These are phyloP conservation scores for Charaxes varanes DNA, from an alignment of 1,140 invertebrate genomes.

Conservation along the genomic window DNA sequence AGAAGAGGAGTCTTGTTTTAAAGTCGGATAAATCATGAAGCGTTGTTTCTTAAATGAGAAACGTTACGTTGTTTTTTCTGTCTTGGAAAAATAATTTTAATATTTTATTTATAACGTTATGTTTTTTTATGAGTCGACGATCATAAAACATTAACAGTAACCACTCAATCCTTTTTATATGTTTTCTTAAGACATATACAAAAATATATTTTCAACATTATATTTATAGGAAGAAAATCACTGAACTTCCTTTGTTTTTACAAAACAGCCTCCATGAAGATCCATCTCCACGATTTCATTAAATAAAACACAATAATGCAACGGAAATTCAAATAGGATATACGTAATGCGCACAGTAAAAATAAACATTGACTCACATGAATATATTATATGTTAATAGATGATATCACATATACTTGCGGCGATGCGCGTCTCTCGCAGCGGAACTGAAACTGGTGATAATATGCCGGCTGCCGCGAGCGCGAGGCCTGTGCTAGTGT, in stretches of 20 bases:
- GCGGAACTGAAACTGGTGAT: slow-evolving; percentile 37
- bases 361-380: slow-evolving; percentile 42
- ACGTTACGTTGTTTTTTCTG: too few relatives aligned
- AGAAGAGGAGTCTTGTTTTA: too few relatives aligned
- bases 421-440: slow-evolving; percentile 37
- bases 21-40: too few relatives aligned
- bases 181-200: too few relatives aligned
- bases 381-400: slow-evolving; percentile 27
- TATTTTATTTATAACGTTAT: too few relatives aligned
- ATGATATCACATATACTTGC: slow-evolving; percentile 43
- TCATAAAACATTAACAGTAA: too few relatives aligned
- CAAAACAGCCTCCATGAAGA: neutral
- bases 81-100: too few relatives aligned
- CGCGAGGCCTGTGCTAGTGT: slow-evolving; percentile 2
- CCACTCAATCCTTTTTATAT: too few relatives aligned
- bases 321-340: neutral
- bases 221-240: too few relatives aligned
- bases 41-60: too few relatives aligned
- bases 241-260: neutral
- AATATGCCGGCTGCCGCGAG: slow-evolving; percentile 13
- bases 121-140: too few relatives aligned
- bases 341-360: slow-evolving; percentile 11
- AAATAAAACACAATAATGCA: neutral
- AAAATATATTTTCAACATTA: too few relatives aligned
- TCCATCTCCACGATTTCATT: neutral